Evolutionary conservation across 2,113 vertebrate genomes (phyloP).

Genomic region (Himantopus leucocephalus): DNA sequence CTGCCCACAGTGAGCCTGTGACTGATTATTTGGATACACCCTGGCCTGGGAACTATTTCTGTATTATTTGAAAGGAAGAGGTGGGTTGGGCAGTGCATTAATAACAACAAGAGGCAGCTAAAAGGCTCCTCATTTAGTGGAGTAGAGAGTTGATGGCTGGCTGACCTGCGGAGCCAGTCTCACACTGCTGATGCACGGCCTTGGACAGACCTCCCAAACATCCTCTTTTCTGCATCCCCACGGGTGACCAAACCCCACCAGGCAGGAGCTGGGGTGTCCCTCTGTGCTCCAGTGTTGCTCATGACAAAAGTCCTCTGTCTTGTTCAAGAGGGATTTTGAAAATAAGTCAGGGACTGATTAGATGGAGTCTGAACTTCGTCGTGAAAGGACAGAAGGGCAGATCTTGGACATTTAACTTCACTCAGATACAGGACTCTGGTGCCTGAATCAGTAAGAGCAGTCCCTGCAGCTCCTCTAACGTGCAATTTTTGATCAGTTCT

Average conservation of each 20-base stretch:
- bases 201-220: background rate
- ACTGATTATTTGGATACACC: background rate
- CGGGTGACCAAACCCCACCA: background rate
- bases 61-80: background rate
- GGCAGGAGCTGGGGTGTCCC: background rate
- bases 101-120: background rate
- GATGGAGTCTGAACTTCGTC: background rate
- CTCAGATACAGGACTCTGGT: background rate
- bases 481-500: background rate
- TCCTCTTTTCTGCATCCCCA: no score
- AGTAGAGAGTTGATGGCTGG: background rate
- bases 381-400: background rate
- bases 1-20: background rate
- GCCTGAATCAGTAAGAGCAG: background rate
- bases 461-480: background rate
- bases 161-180: background rate
- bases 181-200: rapidly evolving
- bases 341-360: background rate
- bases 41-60: background rate
- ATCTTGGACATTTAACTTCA: background rate
- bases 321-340: background rate
- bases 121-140: background rate
- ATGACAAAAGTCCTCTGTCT: background rate
- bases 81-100: background rate
- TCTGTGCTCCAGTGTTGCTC: background rate